Conservation (phyloP, 2,797 vertebrate species). For the Hafferia zeledoni region DNA sequence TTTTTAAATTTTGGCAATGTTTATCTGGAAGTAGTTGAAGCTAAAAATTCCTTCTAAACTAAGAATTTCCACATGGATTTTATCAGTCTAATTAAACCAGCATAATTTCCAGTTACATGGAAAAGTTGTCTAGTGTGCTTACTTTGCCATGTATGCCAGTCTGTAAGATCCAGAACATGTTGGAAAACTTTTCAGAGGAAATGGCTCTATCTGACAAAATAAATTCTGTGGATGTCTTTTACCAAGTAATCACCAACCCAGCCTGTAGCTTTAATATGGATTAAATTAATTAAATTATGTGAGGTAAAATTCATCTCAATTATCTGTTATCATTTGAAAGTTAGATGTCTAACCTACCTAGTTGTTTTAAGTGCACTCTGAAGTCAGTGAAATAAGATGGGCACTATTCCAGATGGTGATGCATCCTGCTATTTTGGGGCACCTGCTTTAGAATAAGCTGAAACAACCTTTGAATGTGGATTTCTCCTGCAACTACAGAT, state of each 20-base stretch:
- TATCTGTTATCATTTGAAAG: not conserved
- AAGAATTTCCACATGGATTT: not conserved
- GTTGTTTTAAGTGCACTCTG: not conserved
- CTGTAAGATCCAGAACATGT: not conserved
- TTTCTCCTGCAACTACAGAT: not conserved
- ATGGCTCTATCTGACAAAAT: not conserved
- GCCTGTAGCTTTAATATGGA: not conserved
- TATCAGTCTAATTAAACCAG: not conserved
- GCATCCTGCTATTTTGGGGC: not conserved
- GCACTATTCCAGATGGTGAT: not conserved
- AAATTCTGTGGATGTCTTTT: not conserved
- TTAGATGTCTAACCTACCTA: not conserved
- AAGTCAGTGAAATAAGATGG: not conserved
- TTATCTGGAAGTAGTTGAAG: not conserved
- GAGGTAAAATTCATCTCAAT: not conserved
- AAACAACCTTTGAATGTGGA: not conserved
- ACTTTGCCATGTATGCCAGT: not conserved
- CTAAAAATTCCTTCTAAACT: not conserved
- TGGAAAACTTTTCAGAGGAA: conserved; percentile 8
- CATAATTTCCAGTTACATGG: not conserved
- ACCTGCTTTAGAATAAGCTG: not conserved
- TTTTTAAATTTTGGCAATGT: not conserved
- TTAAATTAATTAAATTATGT: not conserved
- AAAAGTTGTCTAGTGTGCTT: not conserved
- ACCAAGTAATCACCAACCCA: not conserved